These are phyloP conservation scores for Apamea anceps DNA, from an alignment of 2,888 invertebrate genomes.

Conservation along the genomic window DNA sequence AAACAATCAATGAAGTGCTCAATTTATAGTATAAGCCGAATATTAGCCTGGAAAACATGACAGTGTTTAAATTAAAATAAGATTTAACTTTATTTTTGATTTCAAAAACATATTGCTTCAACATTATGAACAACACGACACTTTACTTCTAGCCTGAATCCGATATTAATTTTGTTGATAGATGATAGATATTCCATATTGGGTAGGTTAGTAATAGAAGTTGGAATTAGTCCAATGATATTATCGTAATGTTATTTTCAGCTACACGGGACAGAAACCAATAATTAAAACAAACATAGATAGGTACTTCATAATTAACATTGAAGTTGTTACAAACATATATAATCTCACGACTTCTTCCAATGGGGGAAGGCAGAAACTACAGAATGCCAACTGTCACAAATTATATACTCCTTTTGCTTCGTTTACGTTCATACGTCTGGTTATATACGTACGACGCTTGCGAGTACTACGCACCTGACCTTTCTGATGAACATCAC, in stretches of 20 bases:
- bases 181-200: neutral
- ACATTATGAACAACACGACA: slow-evolving; percentile 4
- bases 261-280: neutral
- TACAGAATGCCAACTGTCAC: no score
- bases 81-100: slow-evolving; percentile 6
- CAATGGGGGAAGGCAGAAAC: neutral
- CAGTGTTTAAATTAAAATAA: neutral
- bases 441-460: no score
- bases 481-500: no score
- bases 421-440: no score
- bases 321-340: neutral
- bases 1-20: neutral
- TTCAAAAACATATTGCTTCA: neutral
- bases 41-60: neutral
- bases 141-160: neutral
- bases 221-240: neutral
- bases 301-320: neutral
- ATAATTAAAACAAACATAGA: neutral
- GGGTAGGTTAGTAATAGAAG: neutral
- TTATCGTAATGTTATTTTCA: neutral
- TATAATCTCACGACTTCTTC: neutral
- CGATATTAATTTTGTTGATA: neutral
- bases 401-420: no score
- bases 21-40: slow-evolving; percentile 13
- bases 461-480: no score